Evolutionary conservation across 1,140 invertebrate genomes (phyloP), one percentile per base, ranked within the genome.

Genomic region (Heliothis subflexa): DNA sequence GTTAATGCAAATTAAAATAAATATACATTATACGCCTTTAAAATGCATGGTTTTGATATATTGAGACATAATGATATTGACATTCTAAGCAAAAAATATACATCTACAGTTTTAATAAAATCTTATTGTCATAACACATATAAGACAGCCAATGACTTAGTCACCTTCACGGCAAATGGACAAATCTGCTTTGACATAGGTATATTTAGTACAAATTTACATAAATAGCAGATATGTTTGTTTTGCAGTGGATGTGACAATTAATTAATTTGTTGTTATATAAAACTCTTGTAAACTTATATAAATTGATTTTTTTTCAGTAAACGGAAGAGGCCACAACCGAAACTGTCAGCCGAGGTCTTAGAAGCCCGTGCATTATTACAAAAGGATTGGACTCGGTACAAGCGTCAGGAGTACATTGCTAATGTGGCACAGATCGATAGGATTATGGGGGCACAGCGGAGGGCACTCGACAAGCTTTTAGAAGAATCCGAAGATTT

Each of bases 401-500:
- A 97, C 83, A 97, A 97, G 83, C 91, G 91, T 18, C 82, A 95
- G 40, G 95, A 98, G 86, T 95, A 96, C 80, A 89, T 96, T 21
- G 83, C 86, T 0, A 96, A 98, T 86, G 86, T 97, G n/a, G 92
- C 95, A 79, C 96, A 96, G 72, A 95, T 98, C 55, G 96, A 97
- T 83, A 95, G 95, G 21, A 95, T 98, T 2, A 84, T 96, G 16
- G 89, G 91, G 66, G 95, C 97, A 0, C 98, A 99, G 90, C 95
- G 96, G 83, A 96, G 95, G 85, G 98, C 98, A 7, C 92, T 99
- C 0, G 95, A 97, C 72, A 97, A 97, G 88, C 92, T 99, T 0
- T 95, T 96, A 85, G 94, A 95, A 45, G 97, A 97, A 85, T 98
- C 98, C 0, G 96, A 97, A 88, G 96, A 98, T 52, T 93, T 99